Evolutionary conservation across 64 coral and sea anemone genomes (phyloP).

Genomic region (Platygyra sinensis): DNA sequence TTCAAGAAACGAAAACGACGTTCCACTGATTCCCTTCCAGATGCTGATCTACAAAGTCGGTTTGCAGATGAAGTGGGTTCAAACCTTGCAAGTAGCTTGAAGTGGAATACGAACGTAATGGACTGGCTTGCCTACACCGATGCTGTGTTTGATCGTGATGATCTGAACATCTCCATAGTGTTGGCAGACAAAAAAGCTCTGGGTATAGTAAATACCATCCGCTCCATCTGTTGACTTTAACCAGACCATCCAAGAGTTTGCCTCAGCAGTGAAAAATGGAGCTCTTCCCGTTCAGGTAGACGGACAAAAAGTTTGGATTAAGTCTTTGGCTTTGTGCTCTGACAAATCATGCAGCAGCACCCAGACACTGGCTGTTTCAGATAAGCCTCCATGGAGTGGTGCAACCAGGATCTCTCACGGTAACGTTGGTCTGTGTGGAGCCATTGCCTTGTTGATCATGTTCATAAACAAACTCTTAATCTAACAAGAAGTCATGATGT

Average conservation of each 20-base stretch:
- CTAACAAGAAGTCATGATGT: neutral
- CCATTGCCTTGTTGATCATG: neutral
- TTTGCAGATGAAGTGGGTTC: conserved; percentile 41
- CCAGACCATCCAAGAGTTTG: conserved; percentile 27
- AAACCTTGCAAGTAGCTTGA: conserved; percentile 3
- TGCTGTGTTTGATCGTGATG: neutral
- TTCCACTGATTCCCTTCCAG: conserved; percentile 18
- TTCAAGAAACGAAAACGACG: neutral
- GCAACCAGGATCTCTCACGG: neutral
- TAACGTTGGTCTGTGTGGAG: neutral
- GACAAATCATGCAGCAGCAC: conserved; percentile 27
- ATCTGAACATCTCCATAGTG: conserved; percentile 24
- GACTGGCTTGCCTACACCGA: conserved; percentile 47
- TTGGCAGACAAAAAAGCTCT: conserved; percentile 49
- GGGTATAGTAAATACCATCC: neutral
- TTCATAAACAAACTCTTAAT: neutral
- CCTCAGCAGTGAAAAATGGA: conserved; percentile 12
- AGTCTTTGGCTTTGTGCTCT: conserved; percentile 10
- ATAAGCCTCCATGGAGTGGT: conserved; percentile 25
- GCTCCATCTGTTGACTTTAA: conserved; percentile 2
- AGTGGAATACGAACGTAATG: conserved; percentile 35
- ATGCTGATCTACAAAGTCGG: conserved; percentile 17
- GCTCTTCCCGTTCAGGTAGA: conserved; percentile 40
- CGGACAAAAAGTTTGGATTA: conserved; percentile 32
- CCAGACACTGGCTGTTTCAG: conserved; percentile 17